A percentile compares a stretch with the other conserved stretches of the same genome.
These are phyloP conservation scores for Tuberolachnus salignus DNA, from an alignment of 2,888 invertebrate genomes.

Conservation along the genomic window DNA sequence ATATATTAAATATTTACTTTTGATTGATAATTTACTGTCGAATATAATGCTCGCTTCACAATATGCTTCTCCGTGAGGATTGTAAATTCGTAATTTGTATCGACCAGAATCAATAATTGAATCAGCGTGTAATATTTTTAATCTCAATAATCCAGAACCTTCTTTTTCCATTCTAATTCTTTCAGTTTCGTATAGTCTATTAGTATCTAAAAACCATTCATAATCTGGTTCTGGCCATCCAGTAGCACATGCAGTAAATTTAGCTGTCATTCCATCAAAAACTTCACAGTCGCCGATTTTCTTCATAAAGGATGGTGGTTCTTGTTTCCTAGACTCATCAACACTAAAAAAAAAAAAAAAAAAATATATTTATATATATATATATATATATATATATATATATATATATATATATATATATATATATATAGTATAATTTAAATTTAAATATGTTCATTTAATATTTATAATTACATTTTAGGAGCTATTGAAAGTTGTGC, in stretches of 20 bases:
- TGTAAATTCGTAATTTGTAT: constrained; percentile 82
- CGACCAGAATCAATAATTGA: constrained; percentile 79
- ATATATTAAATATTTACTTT: not conserved
- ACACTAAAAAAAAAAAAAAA: constrained; percentile 67
- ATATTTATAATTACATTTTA: constrained; percentile 70
- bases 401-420: not conserved
- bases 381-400: not conserved
- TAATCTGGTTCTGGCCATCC: constrained; percentile 87
- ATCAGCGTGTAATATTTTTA: constrained; percentile 68
- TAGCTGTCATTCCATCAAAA: constrained; percentile 84
- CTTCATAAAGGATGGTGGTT: constrained; percentile 87
- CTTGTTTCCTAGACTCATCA: constrained; percentile 72
- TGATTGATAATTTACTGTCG: constrained; percentile 70
- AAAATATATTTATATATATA: not conserved
- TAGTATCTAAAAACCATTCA: constrained; percentile 83
- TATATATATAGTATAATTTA: not conserved
- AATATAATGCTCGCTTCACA: constrained; percentile 81
- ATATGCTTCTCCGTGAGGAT: constrained; percentile 81
- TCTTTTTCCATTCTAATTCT: constrained; percentile 84
- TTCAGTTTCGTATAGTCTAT: constrained; percentile 80
- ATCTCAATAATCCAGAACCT: constrained; percentile 73
- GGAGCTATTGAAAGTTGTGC: constrained; percentile 79
- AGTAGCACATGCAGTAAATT: constrained; percentile 90
- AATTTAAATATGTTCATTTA: not conserved
- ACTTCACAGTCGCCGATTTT: constrained; percentile 87